Evolutionary conservation across 92 coral and sea anemone genomes (phyloP), one percentile per base, ranked within the genome.

Genomic region (Epizoanthus ramosus): DNA sequence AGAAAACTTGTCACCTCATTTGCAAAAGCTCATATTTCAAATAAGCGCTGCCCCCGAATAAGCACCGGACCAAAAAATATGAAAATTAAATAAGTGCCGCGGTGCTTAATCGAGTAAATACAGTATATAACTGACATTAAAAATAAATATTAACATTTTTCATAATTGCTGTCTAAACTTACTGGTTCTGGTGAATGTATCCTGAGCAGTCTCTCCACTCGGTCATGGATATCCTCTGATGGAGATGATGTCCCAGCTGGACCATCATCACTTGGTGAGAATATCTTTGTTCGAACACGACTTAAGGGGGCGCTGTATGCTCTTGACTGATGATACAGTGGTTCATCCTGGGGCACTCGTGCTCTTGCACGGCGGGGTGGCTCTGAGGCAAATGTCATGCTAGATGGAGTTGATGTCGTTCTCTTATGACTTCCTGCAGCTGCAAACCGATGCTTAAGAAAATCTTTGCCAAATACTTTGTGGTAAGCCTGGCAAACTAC

Each of bases 291-390:
- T 45, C 87, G 88, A n/a, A 79, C 80, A 41, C 90, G 88, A 8
- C 97, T 92, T 37, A 96, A 68, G 17, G 99, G 99, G 52, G 92
- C 97, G 84, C 99, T 96, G 60, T 94, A 96, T 2, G 99, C 99
- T 39, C 92, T 87, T 31, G 94, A 93, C 80, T 92, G 92, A 75
- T 92, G 92, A 68, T 94, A 90, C 72, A 91, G 66, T 0, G 95
- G 92, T 21, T 89, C 98, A n/a, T 94, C 87, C 24, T 83, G 93
- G 59, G 90, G 92, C 2, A 86, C 80, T 87, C 88, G 85, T 45
- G 93, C 88, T 66, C 90, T 84, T 70, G 89, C 80, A 24, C 75
- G 93, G 21, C 68, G 74, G 37, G 94, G 98, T 10, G 93, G 94
- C 72, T 91, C 94, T n/a, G 96, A 92, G 24, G 84, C 90, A 63